Evolutionary conservation across 2,888 invertebrate species (phyloP).

Genomic region (Tetrapedia diversipes): DNA sequence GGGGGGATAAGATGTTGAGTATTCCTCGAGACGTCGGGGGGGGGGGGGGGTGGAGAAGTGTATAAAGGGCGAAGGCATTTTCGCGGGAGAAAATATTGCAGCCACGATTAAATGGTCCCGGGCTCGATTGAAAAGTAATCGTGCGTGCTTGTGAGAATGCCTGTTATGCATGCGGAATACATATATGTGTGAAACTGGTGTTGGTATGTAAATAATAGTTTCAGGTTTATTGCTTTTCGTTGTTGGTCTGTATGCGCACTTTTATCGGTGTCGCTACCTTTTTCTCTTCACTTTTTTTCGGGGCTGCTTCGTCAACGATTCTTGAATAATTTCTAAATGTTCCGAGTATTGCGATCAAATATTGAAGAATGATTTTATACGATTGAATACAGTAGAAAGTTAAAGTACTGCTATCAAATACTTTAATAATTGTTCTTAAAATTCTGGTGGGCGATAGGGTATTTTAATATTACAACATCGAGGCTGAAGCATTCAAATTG

Average conservation of each 20-base stretch:
- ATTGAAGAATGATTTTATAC: neutral
- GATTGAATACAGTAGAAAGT: too few relatives aligned
- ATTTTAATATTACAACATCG: too few relatives aligned
- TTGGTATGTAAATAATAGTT: neutral
- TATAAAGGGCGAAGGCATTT: constrained; percentile 3
- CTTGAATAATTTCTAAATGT: too few relatives aligned
- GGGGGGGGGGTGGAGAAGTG: too few relatives aligned
- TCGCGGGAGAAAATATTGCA: constrained; percentile 18
- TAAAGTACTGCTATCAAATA: too few relatives aligned
- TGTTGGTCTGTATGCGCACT: neutral
- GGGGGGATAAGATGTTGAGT: constrained; percentile 48
- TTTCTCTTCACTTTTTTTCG: too few relatives aligned
- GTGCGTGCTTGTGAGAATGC: neutral
- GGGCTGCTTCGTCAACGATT: too few relatives aligned
- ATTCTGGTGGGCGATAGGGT: neutral
- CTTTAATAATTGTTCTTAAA: too few relatives aligned
- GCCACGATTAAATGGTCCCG: constrained; percentile 24
- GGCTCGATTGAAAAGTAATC: constrained; percentile 10
- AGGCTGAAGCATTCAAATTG: too few relatives aligned
- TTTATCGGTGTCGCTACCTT: neutral
- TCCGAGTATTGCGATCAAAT: neutral
- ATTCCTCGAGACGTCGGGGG: constrained; percentile 39
- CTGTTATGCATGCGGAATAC: too few relatives aligned
- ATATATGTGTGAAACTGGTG: neutral
- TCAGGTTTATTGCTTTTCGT: neutral